phyloP scores from a whole-genome alignment of 2,113 vertebrate species.

The Ovibos moschatus region DNA sequence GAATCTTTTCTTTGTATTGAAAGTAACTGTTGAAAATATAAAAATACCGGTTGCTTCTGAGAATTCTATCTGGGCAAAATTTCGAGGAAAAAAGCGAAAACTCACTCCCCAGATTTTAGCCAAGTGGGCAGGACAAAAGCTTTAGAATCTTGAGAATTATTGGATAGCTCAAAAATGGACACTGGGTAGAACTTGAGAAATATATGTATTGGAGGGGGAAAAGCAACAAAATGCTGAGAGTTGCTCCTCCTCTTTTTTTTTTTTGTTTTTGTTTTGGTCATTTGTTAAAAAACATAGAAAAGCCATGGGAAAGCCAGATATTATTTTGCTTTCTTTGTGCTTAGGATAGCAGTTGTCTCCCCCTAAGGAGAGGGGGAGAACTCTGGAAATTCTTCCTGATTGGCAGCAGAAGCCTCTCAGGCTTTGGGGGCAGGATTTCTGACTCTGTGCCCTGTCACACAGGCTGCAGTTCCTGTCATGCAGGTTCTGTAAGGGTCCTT shows the following conservation, averaged over 20 bases:
- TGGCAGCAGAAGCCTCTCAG: background rate
- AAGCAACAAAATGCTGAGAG: background rate
- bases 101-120: background rate
- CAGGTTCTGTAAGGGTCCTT: background rate
- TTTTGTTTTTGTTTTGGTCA: background rate
- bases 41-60: background rate
- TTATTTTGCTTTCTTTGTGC: background rate
- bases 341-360: background rate
- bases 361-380: background rate
- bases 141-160: background rate
- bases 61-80: background rate
- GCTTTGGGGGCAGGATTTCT: background rate
- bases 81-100: background rate
- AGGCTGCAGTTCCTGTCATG: background rate
- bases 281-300: background rate
- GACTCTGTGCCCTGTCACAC: background rate
- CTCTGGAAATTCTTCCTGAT: background rate
- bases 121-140: background rate
- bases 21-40: background rate
- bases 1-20: background rate
- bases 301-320: background rate
- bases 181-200: background rate
- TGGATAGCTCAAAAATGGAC: background rate
- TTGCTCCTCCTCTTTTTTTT: background rate
- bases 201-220: background rate